Base-by-base conservation (phyloP, 2,113 vertebrate species). In the Mixornis gularis region DNA sequence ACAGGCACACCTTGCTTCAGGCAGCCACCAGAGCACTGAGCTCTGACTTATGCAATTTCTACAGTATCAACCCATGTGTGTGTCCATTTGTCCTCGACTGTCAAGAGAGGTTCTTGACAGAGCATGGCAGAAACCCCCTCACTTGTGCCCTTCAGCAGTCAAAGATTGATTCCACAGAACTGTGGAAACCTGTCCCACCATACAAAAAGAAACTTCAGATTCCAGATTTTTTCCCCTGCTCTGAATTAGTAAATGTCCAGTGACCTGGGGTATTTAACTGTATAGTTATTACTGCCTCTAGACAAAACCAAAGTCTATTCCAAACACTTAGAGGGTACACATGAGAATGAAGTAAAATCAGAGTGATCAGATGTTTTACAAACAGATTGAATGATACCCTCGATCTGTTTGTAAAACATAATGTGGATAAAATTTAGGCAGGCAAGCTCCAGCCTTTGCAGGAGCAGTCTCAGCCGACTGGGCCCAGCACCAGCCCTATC, bases 161-260 rank as follows among this genome's bases (percentile, higher is more conserved):
- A 49, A 36, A 44, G 32, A 60, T 1, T 0, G 0, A 5, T 64
- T 71, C 21, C 70, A 85, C 0, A 0, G 29, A 51, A 76, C 41
- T 10, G 25, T 30, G 36, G 13, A 56, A 79, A 87, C 20, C 14
- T 56, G 17, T 56, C 30, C 22, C 29, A 51, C 7, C 17, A 52
- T 0, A 3, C 18, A 60, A 72, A 89, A 27, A 70, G 38, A 82
- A 87, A 40, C n/a, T 52, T 56, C 20, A 56, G 12, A 49, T 72
- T 79, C 25, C 53, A 44, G 15, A 26, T 11, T 38, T 82, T 79
- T 53, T 6, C 17, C 20, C 26, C 49, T 0, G 0, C 30, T 65
- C 49, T 46, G 4, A 29, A 71, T 72, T 48, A 89, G 27, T 41
- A 74, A 60, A 89, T 76, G 48, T 65, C 14, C 41, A 89, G 0